Evolutionary conservation across 2,113 vertebrate genomes (phyloP).

Genomic region (Electrona antarctica): DNA sequence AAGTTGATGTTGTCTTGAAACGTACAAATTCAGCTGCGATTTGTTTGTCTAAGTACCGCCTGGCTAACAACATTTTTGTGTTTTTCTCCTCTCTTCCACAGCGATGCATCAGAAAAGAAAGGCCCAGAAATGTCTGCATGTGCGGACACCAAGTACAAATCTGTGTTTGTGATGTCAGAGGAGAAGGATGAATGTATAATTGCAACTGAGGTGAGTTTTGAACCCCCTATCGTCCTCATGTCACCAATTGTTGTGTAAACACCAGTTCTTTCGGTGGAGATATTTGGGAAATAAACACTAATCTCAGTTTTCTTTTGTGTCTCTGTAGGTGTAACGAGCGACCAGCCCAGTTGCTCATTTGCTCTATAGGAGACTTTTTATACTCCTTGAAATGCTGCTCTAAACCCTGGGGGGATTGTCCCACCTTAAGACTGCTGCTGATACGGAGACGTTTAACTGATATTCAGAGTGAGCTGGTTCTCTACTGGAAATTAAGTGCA

Average conservation of each 20-base stretch:
- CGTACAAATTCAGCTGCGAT: no score
- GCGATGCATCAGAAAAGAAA: constrained; percentile 87
- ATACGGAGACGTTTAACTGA: constrained; percentile 85
- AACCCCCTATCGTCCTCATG: no score
- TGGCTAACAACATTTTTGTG: constrained; percentile 40
- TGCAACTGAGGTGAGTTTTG: constrained; percentile 92
- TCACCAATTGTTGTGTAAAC: no score
- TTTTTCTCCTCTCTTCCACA: constrained; percentile 61
- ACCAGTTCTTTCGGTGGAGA: not conserved
- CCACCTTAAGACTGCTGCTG: constrained; percentile 92
- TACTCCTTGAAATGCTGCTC: constrained; percentile 97
- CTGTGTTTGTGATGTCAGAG: constrained; percentile 96
- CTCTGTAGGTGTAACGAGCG: constrained; percentile 86
- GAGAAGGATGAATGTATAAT: constrained; percentile 98
- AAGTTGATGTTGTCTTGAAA: no score
- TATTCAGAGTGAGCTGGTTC: constrained; percentile 96
- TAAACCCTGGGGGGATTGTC: constrained; percentile 86
- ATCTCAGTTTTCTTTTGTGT: constrained; percentile 11
- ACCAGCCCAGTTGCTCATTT: constrained; percentile 81
- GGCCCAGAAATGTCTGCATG: constrained; percentile 87
- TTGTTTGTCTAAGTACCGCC: not conserved
- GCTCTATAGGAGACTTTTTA: constrained; percentile 87
- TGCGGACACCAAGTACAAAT: constrained; percentile 98
- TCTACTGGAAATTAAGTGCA: constrained; percentile 90
- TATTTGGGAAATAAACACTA: not conserved